These are phyloP conservation scores for Eurosta solidaginis DNA, from an alignment of 1,140 invertebrate genomes.

Conservation along the genomic window DNA sequence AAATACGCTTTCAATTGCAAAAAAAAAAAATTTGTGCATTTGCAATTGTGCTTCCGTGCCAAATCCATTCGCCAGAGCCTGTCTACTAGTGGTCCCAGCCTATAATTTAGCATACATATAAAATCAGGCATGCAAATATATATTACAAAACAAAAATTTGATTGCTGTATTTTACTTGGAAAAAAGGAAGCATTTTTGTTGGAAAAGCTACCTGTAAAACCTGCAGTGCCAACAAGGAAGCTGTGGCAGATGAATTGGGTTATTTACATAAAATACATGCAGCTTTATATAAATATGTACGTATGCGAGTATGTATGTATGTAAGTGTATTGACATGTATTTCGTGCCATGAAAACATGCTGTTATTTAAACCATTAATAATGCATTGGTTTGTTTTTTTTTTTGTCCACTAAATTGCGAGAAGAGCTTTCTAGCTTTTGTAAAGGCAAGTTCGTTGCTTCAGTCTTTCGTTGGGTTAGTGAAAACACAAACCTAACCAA, in stretches of 20 bases:
- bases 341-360: background rate
- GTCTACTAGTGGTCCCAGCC: background rate
- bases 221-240: conserved; percentile 13
- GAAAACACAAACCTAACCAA: background rate
- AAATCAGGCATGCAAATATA: background rate
- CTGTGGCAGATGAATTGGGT: background rate
- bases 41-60: background rate
- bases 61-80: background rate
- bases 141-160: background rate
- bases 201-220: conserved; percentile 4
- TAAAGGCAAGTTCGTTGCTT: background rate
- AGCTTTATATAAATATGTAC: background rate
- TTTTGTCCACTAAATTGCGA: background rate
- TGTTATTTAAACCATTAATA: background rate
- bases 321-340: background rate
- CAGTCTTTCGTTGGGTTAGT: background rate
- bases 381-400: background rate
- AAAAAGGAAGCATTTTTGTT: conserved; percentile 1
- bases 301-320: background rate
- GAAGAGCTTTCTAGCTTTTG: background rate
- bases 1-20: too few species aligned
- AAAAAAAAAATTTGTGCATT: background rate
- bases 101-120: too few species aligned
- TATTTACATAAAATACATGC: background rate
- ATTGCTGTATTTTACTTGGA: background rate